A percentile compares a stretch with the other conserved stretches of the same genome.
Evolutionary conservation across 2,888 invertebrate species (phyloP).

Genomic region (Drosophila merina): DNA sequence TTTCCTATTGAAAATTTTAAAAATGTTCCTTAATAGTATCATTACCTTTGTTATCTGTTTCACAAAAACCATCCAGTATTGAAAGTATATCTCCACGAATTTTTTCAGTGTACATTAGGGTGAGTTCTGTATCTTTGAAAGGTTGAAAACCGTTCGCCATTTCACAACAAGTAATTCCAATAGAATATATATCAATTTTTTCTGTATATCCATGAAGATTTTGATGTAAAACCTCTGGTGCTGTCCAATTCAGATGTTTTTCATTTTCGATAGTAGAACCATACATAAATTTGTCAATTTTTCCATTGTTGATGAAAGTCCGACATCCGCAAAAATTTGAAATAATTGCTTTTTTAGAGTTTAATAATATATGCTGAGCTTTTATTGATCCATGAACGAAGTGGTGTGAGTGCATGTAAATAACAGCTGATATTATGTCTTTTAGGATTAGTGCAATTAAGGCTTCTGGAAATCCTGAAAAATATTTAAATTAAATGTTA

Average conservation of each 20-base stretch:
- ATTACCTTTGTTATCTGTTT: slow-evolving; percentile 66
- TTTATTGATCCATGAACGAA: slow-evolving; percentile 94
- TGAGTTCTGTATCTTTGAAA: slow-evolving; percentile 92
- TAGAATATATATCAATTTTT: slow-evolving; percentile 95
- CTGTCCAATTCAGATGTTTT: slow-evolving; percentile 92
- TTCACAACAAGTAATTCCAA: slow-evolving; percentile 92
- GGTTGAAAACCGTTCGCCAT: slow-evolving; percentile 94
- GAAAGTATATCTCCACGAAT: slow-evolving; percentile 90
- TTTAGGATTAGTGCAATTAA: slow-evolving; percentile 91
- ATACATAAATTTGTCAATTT: slow-evolving; percentile 88
- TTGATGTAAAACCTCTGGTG: slow-evolving; percentile 95
- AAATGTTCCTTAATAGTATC: neutral
- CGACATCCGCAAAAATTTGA: slow-evolving; percentile 92
- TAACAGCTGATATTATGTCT: slow-evolving; percentile 90
- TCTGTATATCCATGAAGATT: slow-evolving; percentile 94
- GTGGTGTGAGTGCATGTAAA: slow-evolving; percentile 93
- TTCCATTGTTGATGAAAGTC: slow-evolving; percentile 89
- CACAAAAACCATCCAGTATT: slow-evolving; percentile 88
- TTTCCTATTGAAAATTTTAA: too few relatives aligned
- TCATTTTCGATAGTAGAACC: slow-evolving; percentile 89
- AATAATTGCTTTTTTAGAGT: slow-evolving; percentile 88
- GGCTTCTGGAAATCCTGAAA: slow-evolving; percentile 90
- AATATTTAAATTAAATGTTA: neutral
- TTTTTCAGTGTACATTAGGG: slow-evolving; percentile 96
- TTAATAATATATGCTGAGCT: slow-evolving; percentile 93